Evolutionary conservation across 2,797 vertebrate species (phyloP), one percentile per base, ranked within the genome.

Genomic region (Cuniculus paca): DNA sequence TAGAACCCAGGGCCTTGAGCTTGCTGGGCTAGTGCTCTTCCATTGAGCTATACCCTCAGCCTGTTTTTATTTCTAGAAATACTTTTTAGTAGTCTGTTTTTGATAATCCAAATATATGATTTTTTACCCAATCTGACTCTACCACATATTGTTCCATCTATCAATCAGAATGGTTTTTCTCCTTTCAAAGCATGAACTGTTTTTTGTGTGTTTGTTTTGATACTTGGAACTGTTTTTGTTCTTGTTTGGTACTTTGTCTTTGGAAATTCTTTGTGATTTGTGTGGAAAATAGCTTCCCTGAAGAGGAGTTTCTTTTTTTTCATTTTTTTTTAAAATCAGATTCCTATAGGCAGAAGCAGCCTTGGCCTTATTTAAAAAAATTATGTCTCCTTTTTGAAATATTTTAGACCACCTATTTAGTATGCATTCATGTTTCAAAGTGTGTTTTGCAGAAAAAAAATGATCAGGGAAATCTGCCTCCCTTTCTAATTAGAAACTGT

Each of bases 321-420:
- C 22, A 22, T 56, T 20, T 56, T 56, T 56, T 19, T 52, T 52
- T 3, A 72, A 72, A 45, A 10, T 89, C 48, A 60, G 54, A 54
- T 77, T 52, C 12, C n/a, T 77, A 2, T 50, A 68, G 92, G 26
- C 28, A 14, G 52, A 65, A 61, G 11, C 42, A 75, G 31, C 58
- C n/a, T 78, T 85, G n/a, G 1, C 39, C 19, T 26, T 87, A 54
- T 82, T 93, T 16, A 77, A 65, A 65, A 65, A 85, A 61, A 36
- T 78, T 61, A 22, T 2, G 85, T 93, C 8, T 85, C n/a, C 45
- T 81, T 36, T 36, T 80, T 96, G 56, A 93, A 91, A 70, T 91
- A 83, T 79, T 89, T 89, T 61, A 93, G 80, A 79, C 56, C 22
- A 77, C 31, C 68, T 26, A 77, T 65, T 93, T 68, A 81, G 17